A percentile compares a stretch with the other conserved stretches of the same genome.
phyloP scores from a whole-genome alignment of 1,140 invertebrate genomes.

The Calephelis nemesis region DNA sequence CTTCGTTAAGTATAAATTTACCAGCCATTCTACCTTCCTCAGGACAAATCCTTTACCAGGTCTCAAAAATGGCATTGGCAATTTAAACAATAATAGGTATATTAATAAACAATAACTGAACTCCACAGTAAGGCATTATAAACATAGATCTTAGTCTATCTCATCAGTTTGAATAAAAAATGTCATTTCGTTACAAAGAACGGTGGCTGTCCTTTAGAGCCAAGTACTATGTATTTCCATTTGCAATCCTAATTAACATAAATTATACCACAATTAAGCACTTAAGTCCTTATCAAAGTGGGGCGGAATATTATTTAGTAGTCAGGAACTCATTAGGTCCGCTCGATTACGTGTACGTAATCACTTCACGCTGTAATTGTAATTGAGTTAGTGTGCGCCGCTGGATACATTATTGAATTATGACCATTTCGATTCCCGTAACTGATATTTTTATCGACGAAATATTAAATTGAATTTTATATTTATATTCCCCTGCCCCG shows the following conservation, averaged over 20 bases:
- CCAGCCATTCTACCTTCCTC: no score
- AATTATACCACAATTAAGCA: constrained; percentile 12
- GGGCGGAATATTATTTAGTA: constrained; percentile 36
- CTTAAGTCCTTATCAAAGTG: constrained; percentile 24
- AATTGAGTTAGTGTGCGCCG: constrained; percentile 28
- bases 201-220: background rate
- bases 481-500: background rate
- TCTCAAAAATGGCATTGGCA: no score
- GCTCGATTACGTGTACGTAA: constrained; percentile 36
- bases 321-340: constrained; percentile 36
- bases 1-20: no score
- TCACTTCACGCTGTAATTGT: constrained; percentile 31
- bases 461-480: background rate
- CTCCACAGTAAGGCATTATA: no score
- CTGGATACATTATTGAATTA: constrained; percentile 31
- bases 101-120: no score
- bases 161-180: no score
- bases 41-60: no score
- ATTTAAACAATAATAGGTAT: no score
- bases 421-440: constrained; percentile 24
- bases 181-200: no score
- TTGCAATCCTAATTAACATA: constrained; percentile 13
- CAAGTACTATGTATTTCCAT: constrained; percentile 13
- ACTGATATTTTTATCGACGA: constrained; percentile 22
- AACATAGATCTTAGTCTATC: no score